Conservation (phyloP, 2,797 vertebrate species). For the Peromyscus melanophrys region DNA sequence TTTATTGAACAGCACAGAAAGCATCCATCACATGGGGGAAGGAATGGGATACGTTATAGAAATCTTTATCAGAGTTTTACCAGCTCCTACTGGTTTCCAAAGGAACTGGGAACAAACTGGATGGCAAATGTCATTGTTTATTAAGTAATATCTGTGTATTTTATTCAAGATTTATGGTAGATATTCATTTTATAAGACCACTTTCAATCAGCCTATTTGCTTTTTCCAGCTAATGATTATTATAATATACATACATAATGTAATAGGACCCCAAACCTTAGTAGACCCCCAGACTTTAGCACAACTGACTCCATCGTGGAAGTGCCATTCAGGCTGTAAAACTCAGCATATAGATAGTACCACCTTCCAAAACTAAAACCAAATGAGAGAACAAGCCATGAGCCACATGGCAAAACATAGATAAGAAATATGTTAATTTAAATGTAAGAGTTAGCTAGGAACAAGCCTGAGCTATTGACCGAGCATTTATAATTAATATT, state of each 20-base stretch:
- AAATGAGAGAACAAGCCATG: background rate
- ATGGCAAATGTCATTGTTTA: background rate
- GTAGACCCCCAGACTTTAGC: background rate
- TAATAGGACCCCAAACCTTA: background rate
- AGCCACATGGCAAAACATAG: background rate
- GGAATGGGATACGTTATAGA: background rate
- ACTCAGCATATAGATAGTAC: background rate
- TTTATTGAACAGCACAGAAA: background rate
- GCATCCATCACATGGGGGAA: background rate
- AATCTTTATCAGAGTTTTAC: background rate
- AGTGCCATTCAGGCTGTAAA: background rate
- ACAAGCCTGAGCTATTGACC: background rate
- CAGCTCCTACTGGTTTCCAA: background rate
- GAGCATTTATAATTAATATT: background rate
- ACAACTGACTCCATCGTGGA: background rate
- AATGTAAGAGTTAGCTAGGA: background rate
- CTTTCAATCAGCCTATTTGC: background rate
- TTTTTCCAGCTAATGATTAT: background rate
- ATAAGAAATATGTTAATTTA: background rate
- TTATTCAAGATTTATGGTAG: background rate
- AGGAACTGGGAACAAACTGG: no score
- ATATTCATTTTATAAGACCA: background rate
- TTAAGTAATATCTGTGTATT: background rate
- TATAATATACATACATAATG: no score
- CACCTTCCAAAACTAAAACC: background rate